phyloP scores from a whole-genome alignment of 37 sponge, comb jelly and placozoan genomes.

The Oopsacas minuta region DNA sequence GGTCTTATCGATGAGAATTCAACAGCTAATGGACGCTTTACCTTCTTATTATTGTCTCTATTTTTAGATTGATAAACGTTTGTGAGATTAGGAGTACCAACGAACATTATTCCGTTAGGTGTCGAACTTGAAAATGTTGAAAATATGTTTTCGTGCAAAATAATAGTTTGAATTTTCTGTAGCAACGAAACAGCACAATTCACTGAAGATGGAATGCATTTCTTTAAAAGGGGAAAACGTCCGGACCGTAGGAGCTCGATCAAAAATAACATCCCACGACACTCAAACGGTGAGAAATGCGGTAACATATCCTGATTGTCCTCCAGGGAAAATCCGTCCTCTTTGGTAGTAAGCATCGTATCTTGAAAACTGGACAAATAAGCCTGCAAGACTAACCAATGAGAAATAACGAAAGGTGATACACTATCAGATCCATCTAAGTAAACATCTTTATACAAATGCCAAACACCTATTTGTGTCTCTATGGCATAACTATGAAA shows the following conservation, averaged over 20 bases:
- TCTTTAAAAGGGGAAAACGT: not conserved
- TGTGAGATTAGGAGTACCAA: not conserved
- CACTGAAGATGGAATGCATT: constrained; percentile 1
- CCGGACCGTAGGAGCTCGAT: not conserved
- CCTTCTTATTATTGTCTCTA: not conserved
- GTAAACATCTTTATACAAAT: not conserved
- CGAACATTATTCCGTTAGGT: not conserved
- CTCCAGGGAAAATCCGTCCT: not conserved
- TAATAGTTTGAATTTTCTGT: not conserved
- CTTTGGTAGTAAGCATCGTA: not conserved
- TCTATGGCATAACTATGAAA: not conserved
- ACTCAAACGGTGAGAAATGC: not conserved
- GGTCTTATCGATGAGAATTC: too few relatives aligned
- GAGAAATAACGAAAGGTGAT: not conserved
- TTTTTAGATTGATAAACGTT: not conserved
- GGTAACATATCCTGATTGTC: not conserved
- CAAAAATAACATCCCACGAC: not conserved
- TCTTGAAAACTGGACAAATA: constrained; percentile 13
- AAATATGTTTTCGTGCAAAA: not conserved
- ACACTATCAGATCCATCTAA: not conserved
- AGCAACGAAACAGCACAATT: not conserved
- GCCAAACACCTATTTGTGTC: not conserved
- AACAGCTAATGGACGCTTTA: not conserved
- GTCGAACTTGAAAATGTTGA: not conserved
- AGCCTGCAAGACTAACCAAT: not conserved